Evolutionary conservation across 30 jellyfish, hydroid and myxozoan species (phyloP), one percentile per base, ranked within the genome.

Genomic region (Morbakka virulenta): DNA sequence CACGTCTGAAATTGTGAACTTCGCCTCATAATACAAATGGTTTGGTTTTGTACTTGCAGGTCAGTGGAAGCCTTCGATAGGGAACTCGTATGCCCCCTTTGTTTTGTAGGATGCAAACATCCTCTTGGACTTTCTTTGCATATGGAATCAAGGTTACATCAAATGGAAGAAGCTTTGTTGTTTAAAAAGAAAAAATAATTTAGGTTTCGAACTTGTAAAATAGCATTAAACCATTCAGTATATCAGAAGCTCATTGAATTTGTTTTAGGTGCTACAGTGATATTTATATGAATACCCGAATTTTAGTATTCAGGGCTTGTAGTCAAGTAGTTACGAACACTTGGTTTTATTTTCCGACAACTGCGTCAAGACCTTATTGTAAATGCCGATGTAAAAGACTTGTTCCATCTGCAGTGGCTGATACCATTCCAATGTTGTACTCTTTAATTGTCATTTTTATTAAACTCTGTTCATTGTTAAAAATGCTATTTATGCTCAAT

Each of bases 91-190:
- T 92, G 98, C 57, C 95, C 95, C 2, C 48, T 92, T 2, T 92
- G 98, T 79, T 35, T 64, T 32, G 98, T 92, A 0, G 50, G 25
- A 69, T 92, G 98, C 72, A 85, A 91, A 34, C 98, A 92, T 61
- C 96, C 98, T 13, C 93, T 83, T 22, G 98, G 78, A 0, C 41
- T 92, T 66, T 64, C 41, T 11, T 67, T 76, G 28, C 98, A 92
- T 35, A 53, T 89, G 70, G 93, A 78, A 30, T 32, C 81, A 24
- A 72, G 74, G 49, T 28, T 0, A 23, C 94, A 81, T 69, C 67
- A 62, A 20, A 32, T 41, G 4, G 94, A 81, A 30, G 94, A 81
- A 62, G 52, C 65, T 17, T 2, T 32, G 23, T 27, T 12, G 57
- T 61, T 65, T 27, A 57, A 1, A 29, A 3, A 25, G 12, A 35